Percentiles rank a stretch among this genome's conserved stretches.
phyloP scores from a whole-genome alignment of 2,888 invertebrate genomes.

The Agriopis aurantiaria region DNA sequence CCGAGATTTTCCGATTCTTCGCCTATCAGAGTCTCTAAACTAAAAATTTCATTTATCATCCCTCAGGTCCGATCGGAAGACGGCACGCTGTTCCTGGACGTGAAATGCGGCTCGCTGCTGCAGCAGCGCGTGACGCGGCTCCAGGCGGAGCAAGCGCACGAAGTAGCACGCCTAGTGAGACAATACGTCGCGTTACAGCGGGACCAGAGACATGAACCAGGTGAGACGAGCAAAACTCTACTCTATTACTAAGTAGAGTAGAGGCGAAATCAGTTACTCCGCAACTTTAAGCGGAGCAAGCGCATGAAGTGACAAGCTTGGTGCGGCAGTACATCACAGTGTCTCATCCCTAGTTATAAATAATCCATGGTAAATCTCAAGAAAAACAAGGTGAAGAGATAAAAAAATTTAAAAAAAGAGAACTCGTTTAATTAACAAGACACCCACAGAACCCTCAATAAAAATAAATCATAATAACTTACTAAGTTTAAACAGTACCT shows the following conservation, averaged over 20 bases:
- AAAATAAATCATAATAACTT: too few species aligned
- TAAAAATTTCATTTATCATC: too few species aligned
- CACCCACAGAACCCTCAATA: too few species aligned
- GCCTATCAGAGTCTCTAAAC: too few species aligned
- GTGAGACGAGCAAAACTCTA: conserved; percentile 37
- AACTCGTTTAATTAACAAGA: too few species aligned
- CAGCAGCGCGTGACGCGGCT: conserved; percentile 97
- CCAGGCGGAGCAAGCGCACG: conserved; percentile 99
- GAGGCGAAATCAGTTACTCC: neutral
- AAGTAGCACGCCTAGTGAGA: conserved; percentile 97
- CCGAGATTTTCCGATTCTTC: too few species aligned
- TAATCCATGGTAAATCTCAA: too few species aligned
- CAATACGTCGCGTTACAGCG: conserved; percentile 96
- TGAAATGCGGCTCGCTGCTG: conserved; percentile 98
- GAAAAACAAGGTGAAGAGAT: too few species aligned
- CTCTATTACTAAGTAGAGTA: too few species aligned
- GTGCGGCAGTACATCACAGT: neutral
- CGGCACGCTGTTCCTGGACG: conserved; percentile 96
- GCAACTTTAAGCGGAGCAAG: neutral
- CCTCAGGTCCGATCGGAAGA: conserved; percentile 93
- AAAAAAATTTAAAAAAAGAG: too few species aligned
- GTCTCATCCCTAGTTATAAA: too few species aligned
- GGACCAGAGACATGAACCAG: conserved; percentile 66
- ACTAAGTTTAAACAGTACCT: too few species aligned
- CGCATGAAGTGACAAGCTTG: neutral